Evolutionary conservation across 2,797 vertebrate genomes (phyloP).

Genomic region (Eidolon dupreanum): DNA sequence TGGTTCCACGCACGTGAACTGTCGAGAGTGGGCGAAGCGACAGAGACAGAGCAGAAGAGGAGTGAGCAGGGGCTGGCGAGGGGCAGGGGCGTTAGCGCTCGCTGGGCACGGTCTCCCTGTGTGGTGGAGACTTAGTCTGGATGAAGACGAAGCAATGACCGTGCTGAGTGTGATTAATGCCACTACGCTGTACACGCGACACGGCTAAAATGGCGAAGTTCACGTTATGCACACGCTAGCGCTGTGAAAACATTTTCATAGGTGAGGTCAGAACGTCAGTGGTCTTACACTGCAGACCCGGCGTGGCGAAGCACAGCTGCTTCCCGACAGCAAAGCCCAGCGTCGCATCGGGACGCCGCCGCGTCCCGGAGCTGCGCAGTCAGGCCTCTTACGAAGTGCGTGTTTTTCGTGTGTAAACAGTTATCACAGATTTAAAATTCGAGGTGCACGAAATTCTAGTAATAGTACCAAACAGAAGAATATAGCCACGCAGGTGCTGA

Average conservation of each 20-base stretch:
- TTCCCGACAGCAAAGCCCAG: background rate
- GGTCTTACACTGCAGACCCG: background rate
- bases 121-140: background rate
- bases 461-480: background rate
- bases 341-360: fast-evolving
- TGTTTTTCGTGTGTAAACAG: background rate
- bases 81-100: too few relatives aligned
- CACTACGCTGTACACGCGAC: background rate
- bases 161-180: fast-evolving
- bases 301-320: too few relatives aligned
- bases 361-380: fast-evolving
- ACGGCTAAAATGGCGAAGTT: background rate
- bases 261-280: background rate
- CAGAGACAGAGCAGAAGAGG: fast-evolving
- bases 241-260: background rate
- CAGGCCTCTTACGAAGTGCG: background rate
- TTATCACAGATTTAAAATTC: background rate
- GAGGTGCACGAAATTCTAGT: background rate
- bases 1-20: fast-evolving
- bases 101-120: fast-evolving
- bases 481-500: background rate
- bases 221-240: background rate
- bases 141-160: fast-evolving
- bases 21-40: too few relatives aligned
- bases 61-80: background rate